phyloP scores from a whole-genome alignment of 2,113 vertebrate genomes.

The Lepus europaeus region DNA sequence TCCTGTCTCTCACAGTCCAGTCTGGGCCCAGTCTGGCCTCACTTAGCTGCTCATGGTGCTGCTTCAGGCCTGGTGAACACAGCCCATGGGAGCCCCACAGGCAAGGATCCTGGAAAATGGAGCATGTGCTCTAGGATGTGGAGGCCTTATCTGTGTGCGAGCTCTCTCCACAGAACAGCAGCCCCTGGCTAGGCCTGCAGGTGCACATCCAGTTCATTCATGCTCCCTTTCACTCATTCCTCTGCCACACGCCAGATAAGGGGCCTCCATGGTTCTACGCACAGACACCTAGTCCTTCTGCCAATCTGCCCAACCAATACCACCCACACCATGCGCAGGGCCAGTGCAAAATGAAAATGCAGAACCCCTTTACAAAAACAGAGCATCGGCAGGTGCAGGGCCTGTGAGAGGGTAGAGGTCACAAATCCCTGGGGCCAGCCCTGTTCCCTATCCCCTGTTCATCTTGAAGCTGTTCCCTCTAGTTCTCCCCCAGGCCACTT shows the following conservation, averaged over 20 bases:
- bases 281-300: conserved; percentile 41
- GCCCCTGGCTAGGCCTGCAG: background rate
- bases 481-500: background rate
- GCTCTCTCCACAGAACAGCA: background rate
- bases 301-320: background rate
- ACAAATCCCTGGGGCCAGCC: accelerated
- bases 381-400: background rate
- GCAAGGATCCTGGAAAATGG: background rate
- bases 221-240: background rate
- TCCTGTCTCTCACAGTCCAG: background rate
- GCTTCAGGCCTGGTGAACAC: background rate
- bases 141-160: background rate
- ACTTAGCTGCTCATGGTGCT: background rate
- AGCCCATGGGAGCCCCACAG: background rate
- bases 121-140: background rate
- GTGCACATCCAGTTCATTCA: background rate
- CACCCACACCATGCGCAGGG: background rate
- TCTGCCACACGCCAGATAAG: background rate
- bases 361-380: background rate
- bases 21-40: too few relatives aligned
- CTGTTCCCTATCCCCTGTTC: background rate
- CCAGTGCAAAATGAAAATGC: background rate
- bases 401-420: accelerated
- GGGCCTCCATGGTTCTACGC: background rate
- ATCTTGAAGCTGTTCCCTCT: accelerated